These are phyloP conservation scores for Drosophila sucinea DNA, from an alignment of 1,140 invertebrate species.

Conservation along the genomic window DNA sequence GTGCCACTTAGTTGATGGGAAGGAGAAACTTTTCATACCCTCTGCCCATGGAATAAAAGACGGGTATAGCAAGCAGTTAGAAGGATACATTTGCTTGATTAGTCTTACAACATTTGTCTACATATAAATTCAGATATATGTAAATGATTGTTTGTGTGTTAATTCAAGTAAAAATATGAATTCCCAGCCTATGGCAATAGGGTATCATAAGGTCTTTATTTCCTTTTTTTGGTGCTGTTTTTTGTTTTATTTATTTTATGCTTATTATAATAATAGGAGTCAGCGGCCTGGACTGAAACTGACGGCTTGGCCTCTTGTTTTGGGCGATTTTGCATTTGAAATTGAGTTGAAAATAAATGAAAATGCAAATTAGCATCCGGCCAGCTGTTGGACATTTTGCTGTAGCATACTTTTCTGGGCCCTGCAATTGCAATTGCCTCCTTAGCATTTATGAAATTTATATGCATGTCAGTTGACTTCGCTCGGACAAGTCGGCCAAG, in stretches of 20 bases:
- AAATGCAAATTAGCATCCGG: slow-evolving; percentile 66
- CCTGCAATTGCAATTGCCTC: slow-evolving; percentile 50
- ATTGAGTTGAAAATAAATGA: slow-evolving; percentile 76
- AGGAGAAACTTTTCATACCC: slow-evolving; percentile 6
- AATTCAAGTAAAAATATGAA: no score
- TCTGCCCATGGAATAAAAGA: background rate
- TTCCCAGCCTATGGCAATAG: background rate
- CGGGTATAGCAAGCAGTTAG: background rate
- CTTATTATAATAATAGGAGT: slow-evolving; percentile 52
- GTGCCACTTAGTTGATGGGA: slow-evolving; percentile 67
- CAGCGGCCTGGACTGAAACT: slow-evolving; percentile 47
- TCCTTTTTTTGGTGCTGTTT: background rate
- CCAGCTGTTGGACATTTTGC: slow-evolving; percentile 49
- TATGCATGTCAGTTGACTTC: slow-evolving; percentile 54
- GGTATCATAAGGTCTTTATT: background rate
- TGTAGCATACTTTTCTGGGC: slow-evolving; percentile 39
- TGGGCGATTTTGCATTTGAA: slow-evolving; percentile 63
- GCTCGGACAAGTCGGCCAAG: slow-evolving; percentile 47
- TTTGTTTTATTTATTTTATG: slow-evolving; percentile 48
- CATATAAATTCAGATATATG: no score
- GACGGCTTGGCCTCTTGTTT: slow-evolving; percentile 48
- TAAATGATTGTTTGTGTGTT: no score
- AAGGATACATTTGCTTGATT: background rate
- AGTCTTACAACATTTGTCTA: background rate
- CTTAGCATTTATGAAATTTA: slow-evolving; percentile 71